These are phyloP conservation scores for Periophthalmus modestus DNA, from an alignment of 2,113 vertebrate genomes.

Conservation along the genomic window DNA sequence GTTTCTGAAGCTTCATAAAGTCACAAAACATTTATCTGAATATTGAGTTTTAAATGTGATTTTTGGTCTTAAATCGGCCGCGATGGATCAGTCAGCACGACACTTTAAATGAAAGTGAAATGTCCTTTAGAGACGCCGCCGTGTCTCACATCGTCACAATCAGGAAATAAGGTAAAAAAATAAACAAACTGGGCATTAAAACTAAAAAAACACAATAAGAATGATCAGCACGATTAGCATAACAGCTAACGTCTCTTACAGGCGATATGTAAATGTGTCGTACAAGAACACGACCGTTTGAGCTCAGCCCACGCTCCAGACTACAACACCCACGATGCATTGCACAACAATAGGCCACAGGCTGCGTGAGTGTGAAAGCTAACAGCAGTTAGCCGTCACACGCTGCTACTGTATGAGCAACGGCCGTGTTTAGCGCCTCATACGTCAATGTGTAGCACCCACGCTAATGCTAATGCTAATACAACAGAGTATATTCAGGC, in stretches of 20 bases:
- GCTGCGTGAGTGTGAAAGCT: constrained; percentile 53
- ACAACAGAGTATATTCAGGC: background rate
- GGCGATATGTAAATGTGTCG: background rate
- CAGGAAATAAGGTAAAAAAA: background rate
- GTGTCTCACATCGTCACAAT: no score
- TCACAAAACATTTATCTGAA: no score
- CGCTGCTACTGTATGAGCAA: constrained; percentile 49
- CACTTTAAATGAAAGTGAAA: no score
- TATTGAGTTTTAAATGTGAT: no score
- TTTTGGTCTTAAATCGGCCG: no score
- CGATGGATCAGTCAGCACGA: no score
- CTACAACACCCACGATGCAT: constrained; percentile 56
- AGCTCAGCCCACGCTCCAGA: constrained; percentile 19
- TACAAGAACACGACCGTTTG: constrained; percentile 1
- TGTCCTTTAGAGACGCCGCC: no score
- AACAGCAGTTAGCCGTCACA: constrained; percentile 20
- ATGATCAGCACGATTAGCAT: no score
- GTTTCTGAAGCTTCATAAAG: no score
- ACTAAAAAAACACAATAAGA: background rate
- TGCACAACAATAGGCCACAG: constrained; percentile 46
- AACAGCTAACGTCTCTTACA: background rate
- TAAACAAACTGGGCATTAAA: background rate
- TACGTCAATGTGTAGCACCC: constrained; percentile 33
- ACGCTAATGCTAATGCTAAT: background rate
- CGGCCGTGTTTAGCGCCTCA: constrained; percentile 12